Conservation (phyloP, 2,888 invertebrate species). For the Drosophila nr. medialis region DNA sequence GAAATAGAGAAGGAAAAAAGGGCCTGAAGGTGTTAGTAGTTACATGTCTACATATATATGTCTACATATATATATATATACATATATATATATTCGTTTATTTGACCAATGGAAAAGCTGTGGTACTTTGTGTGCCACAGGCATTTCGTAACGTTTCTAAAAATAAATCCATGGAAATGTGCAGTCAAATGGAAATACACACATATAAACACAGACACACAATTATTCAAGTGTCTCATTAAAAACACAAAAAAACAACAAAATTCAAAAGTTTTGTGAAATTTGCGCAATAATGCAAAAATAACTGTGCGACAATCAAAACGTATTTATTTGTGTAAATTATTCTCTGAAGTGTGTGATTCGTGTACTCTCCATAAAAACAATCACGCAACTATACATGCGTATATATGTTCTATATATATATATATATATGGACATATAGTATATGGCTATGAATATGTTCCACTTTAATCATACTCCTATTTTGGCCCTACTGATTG, state of each 20-base stretch:
- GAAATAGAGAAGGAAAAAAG: background rate
- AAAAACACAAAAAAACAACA: background rate
- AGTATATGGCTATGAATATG: conserved; percentile 7
- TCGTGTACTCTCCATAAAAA: background rate
- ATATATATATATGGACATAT: background rate
- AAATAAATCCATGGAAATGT: conserved; percentile 69
- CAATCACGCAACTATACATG: background rate
- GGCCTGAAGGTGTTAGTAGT: conserved; percentile 11
- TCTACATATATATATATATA: background rate
- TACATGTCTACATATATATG: background rate
- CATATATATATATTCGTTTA: background rate
- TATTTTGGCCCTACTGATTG: conserved; percentile 38
- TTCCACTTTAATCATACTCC: conserved; percentile 22
- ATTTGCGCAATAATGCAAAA: conserved; percentile 30
- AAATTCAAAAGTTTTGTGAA: conserved; percentile 34
- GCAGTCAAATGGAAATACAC: conserved; percentile 53
- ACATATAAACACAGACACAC: background rate
- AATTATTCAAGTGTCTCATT: conserved; percentile 25
- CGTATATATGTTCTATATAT: background rate
- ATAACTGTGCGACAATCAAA: background rate
- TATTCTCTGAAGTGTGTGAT: conserved; percentile 10
- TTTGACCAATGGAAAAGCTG: conserved; percentile 19
- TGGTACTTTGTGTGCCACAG: background rate
- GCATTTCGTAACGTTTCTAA: conserved; percentile 70
- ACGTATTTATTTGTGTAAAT: conserved; percentile 12